Conservation (phyloP, 2,888 invertebrate genomes). For the Gortyna flavago region DNA sequence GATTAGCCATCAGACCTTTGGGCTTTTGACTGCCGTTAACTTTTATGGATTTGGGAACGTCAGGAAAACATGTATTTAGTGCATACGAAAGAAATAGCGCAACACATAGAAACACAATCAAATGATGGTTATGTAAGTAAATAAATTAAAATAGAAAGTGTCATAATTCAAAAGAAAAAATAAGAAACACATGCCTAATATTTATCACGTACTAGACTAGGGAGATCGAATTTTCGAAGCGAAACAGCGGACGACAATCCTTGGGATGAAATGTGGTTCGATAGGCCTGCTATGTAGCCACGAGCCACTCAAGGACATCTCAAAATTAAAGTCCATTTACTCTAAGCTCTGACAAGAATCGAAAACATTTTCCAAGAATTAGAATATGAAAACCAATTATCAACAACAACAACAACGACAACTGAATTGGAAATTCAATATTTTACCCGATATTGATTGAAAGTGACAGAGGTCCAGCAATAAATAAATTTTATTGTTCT, state of each 20-base stretch:
- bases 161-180: neutral
- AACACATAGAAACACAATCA: neutral
- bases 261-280: neutral
- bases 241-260: neutral
- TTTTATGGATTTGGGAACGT: neutral
- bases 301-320: slow-evolving; percentile 32
- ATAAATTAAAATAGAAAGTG: neutral
- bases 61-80: too few species aligned
- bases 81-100: neutral
- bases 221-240: neutral
- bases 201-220: neutral
- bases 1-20: neutral
- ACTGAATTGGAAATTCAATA: slow-evolving; percentile 43
- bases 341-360: slow-evolving; percentile 26
- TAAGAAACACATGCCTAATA: neutral
- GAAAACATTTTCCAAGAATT: slow-evolving; percentile 34
- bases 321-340: slow-evolving; percentile 45
- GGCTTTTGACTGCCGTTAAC: neutral
- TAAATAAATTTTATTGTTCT: neutral
- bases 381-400: slow-evolving; percentile 45
- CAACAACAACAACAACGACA: too few species aligned
- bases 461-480: slow-evolving; percentile 6
- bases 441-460: slow-evolving; percentile 29
- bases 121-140: neutral
- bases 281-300: neutral